Evolutionary conservation across 35 echinoderm and acorn worm species (phyloP), one percentile per base, ranked within the genome.

Genomic region (Holothuria glaberrima): DNA sequence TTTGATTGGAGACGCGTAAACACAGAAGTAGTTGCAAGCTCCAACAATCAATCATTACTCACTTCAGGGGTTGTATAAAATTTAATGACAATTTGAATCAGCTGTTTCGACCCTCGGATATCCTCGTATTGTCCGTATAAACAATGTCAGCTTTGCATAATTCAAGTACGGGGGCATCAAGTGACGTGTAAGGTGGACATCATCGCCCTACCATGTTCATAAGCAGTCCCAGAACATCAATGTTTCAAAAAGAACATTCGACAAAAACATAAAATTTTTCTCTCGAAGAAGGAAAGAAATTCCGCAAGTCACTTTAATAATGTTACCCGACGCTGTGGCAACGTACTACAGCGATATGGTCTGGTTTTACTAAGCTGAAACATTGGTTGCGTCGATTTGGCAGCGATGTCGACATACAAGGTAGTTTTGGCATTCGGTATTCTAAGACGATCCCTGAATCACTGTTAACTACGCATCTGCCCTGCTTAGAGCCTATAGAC

Each of bases 31-130:
- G 85, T 87, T 50, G 85, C 85, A 67, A 87, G 85, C 85, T 87
- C 44, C 63, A 87, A 87, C 85, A 87, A 87, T 87, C 85, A 87
- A 87, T 87, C 85, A 87, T 87, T 87, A 87, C 85, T 87, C 85
- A 87, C 85, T 87, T 87, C 85, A 87, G 85, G 85, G 85, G 85
- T 87, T 87, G 85, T 87, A 71, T 87, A 87, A 87, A 87, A 87
- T 87, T 87, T 87, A 87, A 87, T 87, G 85, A 87, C 85, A 87
- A 87, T 87, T 87, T 87, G 85, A 87, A 67, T 87, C 85, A 87
- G 85, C 85, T 87, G 85, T 87, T 87, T 69, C 60, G 85, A 87
- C 85, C 85, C 85, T 87, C 85, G 85, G 85, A 87, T 69, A 87
- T 87, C 85, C 85, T 84, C 85, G 85, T 87, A 87, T 87, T 87